Conservation (phyloP, 2,888 invertebrate species). For the Volucella inflata region DNA sequence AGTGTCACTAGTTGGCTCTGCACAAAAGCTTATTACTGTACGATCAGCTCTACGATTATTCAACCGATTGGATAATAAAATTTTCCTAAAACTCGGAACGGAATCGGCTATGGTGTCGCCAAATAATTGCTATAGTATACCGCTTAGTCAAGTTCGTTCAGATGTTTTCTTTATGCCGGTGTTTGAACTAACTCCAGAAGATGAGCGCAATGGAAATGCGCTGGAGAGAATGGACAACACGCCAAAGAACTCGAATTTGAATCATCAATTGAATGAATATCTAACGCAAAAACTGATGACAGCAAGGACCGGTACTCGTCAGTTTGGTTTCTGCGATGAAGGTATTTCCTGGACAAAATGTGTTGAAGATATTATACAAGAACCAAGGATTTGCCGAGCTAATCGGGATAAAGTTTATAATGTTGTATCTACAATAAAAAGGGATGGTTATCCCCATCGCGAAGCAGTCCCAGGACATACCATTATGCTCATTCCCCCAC, state of each 20-base stretch:
- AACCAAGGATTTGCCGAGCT: conserved; percentile 80
- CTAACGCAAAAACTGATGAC: conserved; percentile 35
- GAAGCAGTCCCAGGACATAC: conserved; percentile 92
- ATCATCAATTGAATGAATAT: conserved; percentile 64
- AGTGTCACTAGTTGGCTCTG: conserved; percentile 95
- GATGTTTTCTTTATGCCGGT: conserved; percentile 91
- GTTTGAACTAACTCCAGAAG: conserved; percentile 59
- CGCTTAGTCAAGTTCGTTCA: conserved; percentile 89
- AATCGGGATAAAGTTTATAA: conserved; percentile 80
- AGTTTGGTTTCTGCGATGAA: conserved; percentile 80
- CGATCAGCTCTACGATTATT: conserved; percentile 93
- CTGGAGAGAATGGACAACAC: conserved; percentile 31
- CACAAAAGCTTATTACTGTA: conserved; percentile 93
- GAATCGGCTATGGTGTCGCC: conserved; percentile 84
- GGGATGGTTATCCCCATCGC: conserved; percentile 90
- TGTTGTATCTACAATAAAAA: conserved; percentile 84
- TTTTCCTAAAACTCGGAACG: conserved; percentile 89
- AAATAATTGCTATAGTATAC: conserved; percentile 88
- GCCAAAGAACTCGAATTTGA: conserved; percentile 55
- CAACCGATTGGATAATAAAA: conserved; percentile 89
- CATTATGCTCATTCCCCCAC: conserved; percentile 92
- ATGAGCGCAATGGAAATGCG: conserved; percentile 64
- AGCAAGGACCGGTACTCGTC: conserved; percentile 72
- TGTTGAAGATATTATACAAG: conserved; percentile 77
- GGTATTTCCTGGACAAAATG: conserved; percentile 81